Percentiles rank a stretch among this genome's conserved stretches.
These are phyloP conservation scores for Tenebrosternarchus preto DNA, from an alignment of 2,113 vertebrate genomes.

Conservation along the genomic window DNA sequence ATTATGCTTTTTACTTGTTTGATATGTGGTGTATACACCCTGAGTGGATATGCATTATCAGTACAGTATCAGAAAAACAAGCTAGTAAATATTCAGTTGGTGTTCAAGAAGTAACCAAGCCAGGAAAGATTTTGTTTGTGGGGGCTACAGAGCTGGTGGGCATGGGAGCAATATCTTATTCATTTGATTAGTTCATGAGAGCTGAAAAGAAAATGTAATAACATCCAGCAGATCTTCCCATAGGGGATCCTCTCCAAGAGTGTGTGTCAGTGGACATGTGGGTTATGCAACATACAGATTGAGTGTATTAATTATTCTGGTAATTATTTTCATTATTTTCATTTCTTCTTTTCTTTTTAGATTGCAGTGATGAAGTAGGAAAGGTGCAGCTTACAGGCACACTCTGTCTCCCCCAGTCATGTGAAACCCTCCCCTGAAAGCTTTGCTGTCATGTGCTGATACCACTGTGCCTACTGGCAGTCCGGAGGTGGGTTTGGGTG, in stretches of 20 bases:
- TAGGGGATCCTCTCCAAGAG: constrained; percentile 52
- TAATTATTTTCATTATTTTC: constrained; percentile 32
- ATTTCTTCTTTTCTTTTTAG: not conserved
- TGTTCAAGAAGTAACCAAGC: not conserved
- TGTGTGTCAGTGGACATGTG: constrained; percentile 41
- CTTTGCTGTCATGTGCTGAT: constrained; percentile 51
- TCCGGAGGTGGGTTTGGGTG: constrained; percentile 31
- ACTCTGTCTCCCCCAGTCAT: not conserved
- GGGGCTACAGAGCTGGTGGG: constrained; percentile 53
- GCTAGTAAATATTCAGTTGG: not conserved
- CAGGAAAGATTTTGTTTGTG: constrained; percentile 33
- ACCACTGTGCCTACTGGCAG: constrained; percentile 47
- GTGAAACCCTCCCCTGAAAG: not conserved
- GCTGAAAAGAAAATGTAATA: constrained; percentile 60
- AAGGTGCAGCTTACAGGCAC: constrained; percentile 28
- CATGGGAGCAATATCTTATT: constrained; percentile 62
- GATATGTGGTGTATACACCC: constrained; percentile 7
- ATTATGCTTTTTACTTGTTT: not conserved
- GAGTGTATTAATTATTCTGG: too few species aligned
- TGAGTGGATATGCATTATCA: not conserved
- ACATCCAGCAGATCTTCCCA: constrained; percentile 66
- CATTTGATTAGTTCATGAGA: constrained; percentile 62
- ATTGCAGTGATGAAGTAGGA: constrained; percentile 14
- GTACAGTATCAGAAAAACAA: not conserved
- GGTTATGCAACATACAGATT: constrained; percentile 25